Percentiles rank a stretch among this genome's conserved stretches.
These are phyloP conservation scores for Melanostoma scalare DNA, from an alignment of 2,888 invertebrate genomes.

Conservation along the genomic window DNA sequence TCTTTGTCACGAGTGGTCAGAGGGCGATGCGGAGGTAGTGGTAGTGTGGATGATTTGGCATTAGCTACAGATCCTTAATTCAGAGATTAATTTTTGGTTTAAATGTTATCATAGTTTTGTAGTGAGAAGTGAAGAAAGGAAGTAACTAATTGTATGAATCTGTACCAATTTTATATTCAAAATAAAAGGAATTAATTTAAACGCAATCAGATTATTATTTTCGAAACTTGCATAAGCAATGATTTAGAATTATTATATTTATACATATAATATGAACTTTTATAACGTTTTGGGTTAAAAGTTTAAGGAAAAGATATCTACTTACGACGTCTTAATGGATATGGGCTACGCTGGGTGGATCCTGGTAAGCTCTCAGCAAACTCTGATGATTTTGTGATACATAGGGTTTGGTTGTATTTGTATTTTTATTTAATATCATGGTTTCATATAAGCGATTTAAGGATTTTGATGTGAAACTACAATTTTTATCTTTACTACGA, in stretches of 20 bases:
- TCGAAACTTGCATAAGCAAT: conserved; percentile 55
- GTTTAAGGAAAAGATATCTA: conserved; percentile 78
- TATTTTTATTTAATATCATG: conserved; percentile 39
- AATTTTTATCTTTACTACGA: not conserved
- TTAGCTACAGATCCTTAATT: conserved; percentile 85
- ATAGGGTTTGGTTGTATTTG: conserved; percentile 44
- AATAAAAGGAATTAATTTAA: conserved; percentile 13
- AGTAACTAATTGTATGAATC: not conserved
- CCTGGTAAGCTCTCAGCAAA: conserved; percentile 93
- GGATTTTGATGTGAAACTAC: conserved; percentile 19
- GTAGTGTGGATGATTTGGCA: conserved; percentile 92
- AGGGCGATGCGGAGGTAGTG: conserved; percentile 88
- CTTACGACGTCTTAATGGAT: conserved; percentile 93
- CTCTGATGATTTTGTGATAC: conserved; percentile 83
- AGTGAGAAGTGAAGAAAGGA: not conserved
- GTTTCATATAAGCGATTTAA: conserved; percentile 40
- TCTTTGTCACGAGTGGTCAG: conserved; percentile 84
- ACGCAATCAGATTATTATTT: conserved; percentile 54
- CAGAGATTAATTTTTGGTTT: not conserved
- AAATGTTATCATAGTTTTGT: no score
- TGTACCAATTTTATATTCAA: conserved; percentile 32
- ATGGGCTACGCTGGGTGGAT: conserved; percentile 92
- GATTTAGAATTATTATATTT: conserved; percentile 46
- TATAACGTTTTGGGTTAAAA: not conserved
- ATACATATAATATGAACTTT: not conserved